These are phyloP conservation scores for Chionoecetes opilio DNA, from an alignment of 1,140 invertebrate genomes.

Conservation along the genomic window DNA sequence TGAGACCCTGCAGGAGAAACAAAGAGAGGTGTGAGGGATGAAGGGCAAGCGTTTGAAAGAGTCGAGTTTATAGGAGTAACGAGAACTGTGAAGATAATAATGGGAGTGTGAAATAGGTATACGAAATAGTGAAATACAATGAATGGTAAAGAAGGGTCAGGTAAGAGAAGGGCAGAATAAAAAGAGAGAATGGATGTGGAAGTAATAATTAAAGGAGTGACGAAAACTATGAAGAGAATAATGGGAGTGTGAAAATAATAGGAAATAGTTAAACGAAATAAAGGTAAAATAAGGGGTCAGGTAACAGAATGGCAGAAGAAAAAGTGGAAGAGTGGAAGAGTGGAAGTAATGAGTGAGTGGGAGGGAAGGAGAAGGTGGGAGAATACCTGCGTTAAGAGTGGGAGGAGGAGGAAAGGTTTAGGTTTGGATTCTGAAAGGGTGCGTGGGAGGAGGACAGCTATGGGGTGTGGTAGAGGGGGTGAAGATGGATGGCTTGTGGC, in stretches of 20 bases:
- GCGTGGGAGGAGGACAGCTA: too few relatives aligned
- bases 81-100: too few relatives aligned
- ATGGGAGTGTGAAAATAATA: too few relatives aligned
- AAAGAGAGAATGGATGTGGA: too few relatives aligned
- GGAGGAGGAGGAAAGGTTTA: not conserved
- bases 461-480: too few relatives aligned
- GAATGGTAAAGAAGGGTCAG: not conserved
- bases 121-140: not conserved
- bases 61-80: not conserved
- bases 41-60: not conserved
- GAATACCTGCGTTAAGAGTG: not conserved
- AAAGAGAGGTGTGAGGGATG: not conserved
- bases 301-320: not conserved
- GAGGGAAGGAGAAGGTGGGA: not conserved
- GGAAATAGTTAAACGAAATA: too few relatives aligned
- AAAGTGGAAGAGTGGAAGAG: not conserved
- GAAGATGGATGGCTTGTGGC: too few relatives aligned
- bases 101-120: not conserved
- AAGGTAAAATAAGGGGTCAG: not conserved
- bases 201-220: too few relatives aligned
- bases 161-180: not conserved
- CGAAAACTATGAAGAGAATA: too few relatives aligned
- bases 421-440: too few relatives aligned
- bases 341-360: not conserved
- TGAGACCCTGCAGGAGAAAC: too few relatives aligned